Conservation (phyloP, 2,113 vertebrate species). For the Semicossyphus pulcher region DNA sequence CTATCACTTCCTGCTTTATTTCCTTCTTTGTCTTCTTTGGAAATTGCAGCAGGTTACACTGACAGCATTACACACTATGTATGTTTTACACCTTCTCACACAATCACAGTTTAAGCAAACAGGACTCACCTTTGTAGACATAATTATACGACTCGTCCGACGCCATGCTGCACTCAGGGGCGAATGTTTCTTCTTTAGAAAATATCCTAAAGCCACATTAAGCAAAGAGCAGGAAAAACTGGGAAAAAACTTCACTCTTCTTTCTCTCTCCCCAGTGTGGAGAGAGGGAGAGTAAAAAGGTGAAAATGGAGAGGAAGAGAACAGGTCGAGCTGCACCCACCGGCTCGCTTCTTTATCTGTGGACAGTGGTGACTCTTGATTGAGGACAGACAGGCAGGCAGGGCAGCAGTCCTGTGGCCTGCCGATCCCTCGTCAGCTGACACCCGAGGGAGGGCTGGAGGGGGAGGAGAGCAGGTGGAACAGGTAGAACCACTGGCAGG, state of each 20-base stretch:
- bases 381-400: conserved; percentile 27
- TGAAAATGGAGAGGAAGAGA: conserved; percentile 30
- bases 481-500: conserved; percentile 76
- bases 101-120: conserved; percentile 34
- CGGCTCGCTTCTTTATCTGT: conserved; percentile 38
- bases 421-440: conserved; percentile 71
- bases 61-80: neutral
- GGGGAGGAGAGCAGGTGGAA: conserved; percentile 75
- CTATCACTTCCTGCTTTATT: conserved; percentile 59
- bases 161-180: conserved; percentile 68
- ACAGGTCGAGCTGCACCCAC: conserved; percentile 39
- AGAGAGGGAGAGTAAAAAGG: conserved; percentile 27
- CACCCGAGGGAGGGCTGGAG: conserved; percentile 43
- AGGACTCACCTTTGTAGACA: conserved; percentile 84
- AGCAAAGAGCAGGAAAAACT: neutral
- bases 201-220: conserved; percentile 51
- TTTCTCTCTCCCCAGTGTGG: conserved; percentile 15
- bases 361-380: conserved; percentile 31
- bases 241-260: conserved; percentile 9
- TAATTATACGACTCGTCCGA: conserved; percentile 83
- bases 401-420: conserved; percentile 28
- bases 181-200: conserved; percentile 8
- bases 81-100: neutral
- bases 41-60: conserved; percentile 14
- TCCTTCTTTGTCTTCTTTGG: neutral